Base-by-base conservation (phyloP, 1,140 invertebrate species). In the Eueides isabella region DNA sequence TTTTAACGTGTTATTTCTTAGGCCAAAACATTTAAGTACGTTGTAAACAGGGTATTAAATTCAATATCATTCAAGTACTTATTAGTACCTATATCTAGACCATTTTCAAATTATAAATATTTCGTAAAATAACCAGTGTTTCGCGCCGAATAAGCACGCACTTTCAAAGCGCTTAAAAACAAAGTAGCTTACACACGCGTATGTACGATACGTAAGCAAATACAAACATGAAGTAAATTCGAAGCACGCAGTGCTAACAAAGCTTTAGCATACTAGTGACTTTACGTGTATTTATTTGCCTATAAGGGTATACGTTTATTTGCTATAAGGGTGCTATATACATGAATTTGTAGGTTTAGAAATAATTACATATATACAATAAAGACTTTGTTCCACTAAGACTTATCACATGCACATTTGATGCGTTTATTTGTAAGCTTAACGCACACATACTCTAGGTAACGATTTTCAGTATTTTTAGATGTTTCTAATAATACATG, bases 191-290 rank as follows among this genome's bases (percentile, higher is more conserved):
- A 55, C 11, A 55, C 48, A 26, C 19, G 48, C 23, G 48, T 26
- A 26, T 23, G 9, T 26, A 55, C 23, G 48, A 26, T 26, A 23
- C 48, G 48, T 26, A 55, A 23, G 23, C 23, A 55, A 55, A 55
- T 2, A 55, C 26, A 55, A 55, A 55, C 48, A 55, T 26, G 48
- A 26, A 55, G 48, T 55, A 55, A 55, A 55, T 55, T 55, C 48
- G 48, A 4, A 55, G 5, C 48, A 55, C 48, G 48, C 48, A 26
- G 23, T 12, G 12, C 11, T 11, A 55, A 55, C 19, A 55, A 55
- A 55, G 9, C 23, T 55, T 55, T 26, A 26, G 48, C 23, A 55
- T 55, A 55, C 48, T 55, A 26, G 48, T 55, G 48, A 26, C 48
- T 9, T 26, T 9, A 55, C 48, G 3, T 26, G 48, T 55, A n/a